A percentile compares a stretch with the other conserved stretches of the same genome.
phyloP scores from a whole-genome alignment of 2,797 vertebrate genomes.

The Darevskia mixta region DNA sequence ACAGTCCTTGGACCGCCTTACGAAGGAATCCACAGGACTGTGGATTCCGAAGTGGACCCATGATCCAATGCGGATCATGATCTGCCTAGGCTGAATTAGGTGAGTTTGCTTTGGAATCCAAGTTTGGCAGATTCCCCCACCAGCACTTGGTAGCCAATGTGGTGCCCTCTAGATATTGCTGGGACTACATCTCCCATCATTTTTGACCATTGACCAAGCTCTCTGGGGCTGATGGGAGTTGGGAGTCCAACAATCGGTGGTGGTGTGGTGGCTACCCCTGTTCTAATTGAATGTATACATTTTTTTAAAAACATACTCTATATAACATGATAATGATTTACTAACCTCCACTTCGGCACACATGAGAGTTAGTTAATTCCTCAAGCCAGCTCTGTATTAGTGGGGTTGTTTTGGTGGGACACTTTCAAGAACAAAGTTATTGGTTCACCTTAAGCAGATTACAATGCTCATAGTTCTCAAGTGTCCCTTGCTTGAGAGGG shows the following conservation, averaged over 20 bases:
- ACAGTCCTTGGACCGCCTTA: no score
- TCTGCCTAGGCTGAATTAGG: no score
- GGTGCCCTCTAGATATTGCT: no score
- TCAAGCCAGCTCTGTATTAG: background rate
- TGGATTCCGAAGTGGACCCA: no score
- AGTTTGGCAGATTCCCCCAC: no score
- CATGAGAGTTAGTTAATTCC: background rate
- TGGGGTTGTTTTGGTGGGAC: background rate
- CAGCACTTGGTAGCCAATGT: no score
- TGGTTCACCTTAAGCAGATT: slow-evolving; percentile 1
- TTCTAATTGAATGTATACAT: background rate
- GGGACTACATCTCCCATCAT: no score
- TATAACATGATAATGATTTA: background rate
- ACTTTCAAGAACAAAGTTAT: background rate
- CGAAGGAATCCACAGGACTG: no score
- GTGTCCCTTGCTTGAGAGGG: slow-evolving; percentile 14
- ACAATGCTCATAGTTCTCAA: background rate
- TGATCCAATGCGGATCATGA: no score
- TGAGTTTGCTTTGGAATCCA: no score
- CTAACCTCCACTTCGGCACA: no score
- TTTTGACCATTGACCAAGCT: background rate
- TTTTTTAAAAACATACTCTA: background rate
- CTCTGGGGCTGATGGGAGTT: background rate
- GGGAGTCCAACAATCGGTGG: background rate
- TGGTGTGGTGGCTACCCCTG: no score